Evolutionary conservation across 2,113 vertebrate genomes (phyloP), one percentile per base, ranked within the genome.

Genomic region (Numida meleagris): DNA sequence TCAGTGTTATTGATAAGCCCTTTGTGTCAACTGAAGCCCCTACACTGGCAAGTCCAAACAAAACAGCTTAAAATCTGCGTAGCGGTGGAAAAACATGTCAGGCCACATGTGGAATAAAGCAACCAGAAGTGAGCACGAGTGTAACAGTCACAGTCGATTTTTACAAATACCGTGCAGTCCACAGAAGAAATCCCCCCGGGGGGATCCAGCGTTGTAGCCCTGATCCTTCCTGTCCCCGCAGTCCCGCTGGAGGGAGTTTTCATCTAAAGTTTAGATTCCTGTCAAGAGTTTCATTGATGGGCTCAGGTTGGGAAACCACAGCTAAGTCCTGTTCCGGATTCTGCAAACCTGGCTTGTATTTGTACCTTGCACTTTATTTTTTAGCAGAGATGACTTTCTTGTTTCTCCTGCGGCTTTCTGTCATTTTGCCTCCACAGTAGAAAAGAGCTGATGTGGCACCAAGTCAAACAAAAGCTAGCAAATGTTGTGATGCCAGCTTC

Each of bases 1-100:
- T 93, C 94, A 53, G 11, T 89, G 96, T 94, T 87, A 96, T 95
- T 91, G 97, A 97, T 97, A 97, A 97, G 84, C 90, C 78, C 72
- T 97, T 96, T 96, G 86, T 97, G 95, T 86, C 67, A 76, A 63
- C 86, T 82, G 89, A 95, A 94, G 80, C 80, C 89, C 88, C 81
- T 82, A 77, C 89, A 78, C 48, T 33, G 59, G 93, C 72, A 80
- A 92, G 93, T 95, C 96, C 93, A 96, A 98, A 97, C 88, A 97
- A 94, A 96, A 95, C 94, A 97, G 59, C 90, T 81, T 82, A 70
- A 95, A 94, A 89, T 90, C 92, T 90, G 87, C 40, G 74, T 92
- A 51, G 93, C 74, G 1, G 77, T 79, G 80, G 92, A 89, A 95
- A 96, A 96, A 78, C 91, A 92, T 86, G 92, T 88, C 89, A 76